phyloP scores from a whole-genome alignment of 2,888 invertebrate genomes.

The Dryobotodes eremita region DNA sequence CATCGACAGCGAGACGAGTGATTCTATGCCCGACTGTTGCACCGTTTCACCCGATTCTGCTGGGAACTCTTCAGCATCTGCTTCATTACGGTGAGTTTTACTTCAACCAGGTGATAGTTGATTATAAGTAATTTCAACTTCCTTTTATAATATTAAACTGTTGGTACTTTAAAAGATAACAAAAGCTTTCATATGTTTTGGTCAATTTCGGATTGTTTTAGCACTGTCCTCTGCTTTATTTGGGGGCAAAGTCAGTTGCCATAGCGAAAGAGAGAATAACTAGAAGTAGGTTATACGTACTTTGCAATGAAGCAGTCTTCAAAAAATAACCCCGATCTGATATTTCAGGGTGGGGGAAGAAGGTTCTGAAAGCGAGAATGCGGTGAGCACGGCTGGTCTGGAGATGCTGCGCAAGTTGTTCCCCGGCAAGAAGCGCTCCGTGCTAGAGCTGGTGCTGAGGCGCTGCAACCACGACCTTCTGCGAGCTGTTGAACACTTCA shows the following conservation, averaged over 20 bases:
- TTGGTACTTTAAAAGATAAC: not conserved
- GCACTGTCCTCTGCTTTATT: not conserved
- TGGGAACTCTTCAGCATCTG: constrained; percentile 72
- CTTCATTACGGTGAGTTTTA: constrained; percentile 70
- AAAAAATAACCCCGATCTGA: not conserved
- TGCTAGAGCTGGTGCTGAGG: constrained; percentile 97
- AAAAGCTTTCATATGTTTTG: not conserved
- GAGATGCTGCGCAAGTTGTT: constrained; percentile 97
- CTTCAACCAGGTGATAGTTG: not conserved
- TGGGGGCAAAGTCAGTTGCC: not conserved
- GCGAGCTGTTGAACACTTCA: constrained; percentile 97
- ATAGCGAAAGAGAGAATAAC: not conserved
- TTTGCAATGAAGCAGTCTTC: not conserved
- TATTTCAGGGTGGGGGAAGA: constrained; percentile 72
- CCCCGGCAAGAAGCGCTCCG: constrained; percentile 96
- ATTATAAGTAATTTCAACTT: not conserved
- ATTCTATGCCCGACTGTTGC: constrained; percentile 87
- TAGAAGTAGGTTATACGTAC: not conserved
- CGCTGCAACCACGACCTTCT: constrained; percentile 97
- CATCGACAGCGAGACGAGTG: constrained; percentile 89
- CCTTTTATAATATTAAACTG: not conserved
- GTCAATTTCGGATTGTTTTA: not conserved
- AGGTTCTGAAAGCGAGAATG: constrained; percentile 75
- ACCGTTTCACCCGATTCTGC: constrained; percentile 83
- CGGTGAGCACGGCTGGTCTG: constrained; percentile 93